These are phyloP conservation scores for Sepiola atlantica DNA, from an alignment of 2,888 invertebrate genomes.

Conservation along the genomic window DNA sequence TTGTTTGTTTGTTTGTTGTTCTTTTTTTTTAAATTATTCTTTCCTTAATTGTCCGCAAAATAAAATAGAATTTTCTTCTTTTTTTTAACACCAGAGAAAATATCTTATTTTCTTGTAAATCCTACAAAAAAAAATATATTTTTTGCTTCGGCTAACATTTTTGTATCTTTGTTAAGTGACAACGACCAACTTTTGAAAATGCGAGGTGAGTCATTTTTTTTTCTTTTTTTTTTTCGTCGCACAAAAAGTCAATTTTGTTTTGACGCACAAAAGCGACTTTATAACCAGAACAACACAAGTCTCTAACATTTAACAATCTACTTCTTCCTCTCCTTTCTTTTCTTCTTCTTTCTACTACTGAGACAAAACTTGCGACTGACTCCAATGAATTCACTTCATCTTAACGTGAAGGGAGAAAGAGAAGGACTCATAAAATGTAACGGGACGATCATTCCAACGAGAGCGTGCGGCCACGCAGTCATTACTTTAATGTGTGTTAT, in stretches of 20 bases:
- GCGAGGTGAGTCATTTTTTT: background rate
- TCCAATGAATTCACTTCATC: background rate
- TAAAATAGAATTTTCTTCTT: too few relatives aligned
- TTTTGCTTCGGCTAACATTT: too few relatives aligned
- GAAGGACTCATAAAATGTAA: too few relatives aligned
- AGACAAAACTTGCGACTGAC: background rate
- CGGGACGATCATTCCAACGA: background rate
- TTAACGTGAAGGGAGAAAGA: background rate
- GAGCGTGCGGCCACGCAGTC: too few relatives aligned
- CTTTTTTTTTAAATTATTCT: too few relatives aligned
- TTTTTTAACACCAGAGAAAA: too few relatives aligned
- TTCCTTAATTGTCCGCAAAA: too few relatives aligned
- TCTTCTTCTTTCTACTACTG: background rate
- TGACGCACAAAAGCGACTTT: conserved; percentile 14
- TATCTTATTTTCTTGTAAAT: too few relatives aligned
- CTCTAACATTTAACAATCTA: background rate
- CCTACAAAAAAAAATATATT: too few relatives aligned
- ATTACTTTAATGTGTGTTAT: too few relatives aligned
- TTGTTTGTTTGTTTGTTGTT: background rate
- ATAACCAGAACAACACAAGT: background rate
- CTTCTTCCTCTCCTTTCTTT: background rate
- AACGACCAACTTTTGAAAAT: background rate
- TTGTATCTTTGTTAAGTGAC: background rate
- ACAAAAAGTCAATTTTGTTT: too few relatives aligned
- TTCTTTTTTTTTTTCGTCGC: background rate